Evolutionary conservation across 2,113 vertebrate genomes (phyloP).

Genomic region (Ochotona princeps): DNA sequence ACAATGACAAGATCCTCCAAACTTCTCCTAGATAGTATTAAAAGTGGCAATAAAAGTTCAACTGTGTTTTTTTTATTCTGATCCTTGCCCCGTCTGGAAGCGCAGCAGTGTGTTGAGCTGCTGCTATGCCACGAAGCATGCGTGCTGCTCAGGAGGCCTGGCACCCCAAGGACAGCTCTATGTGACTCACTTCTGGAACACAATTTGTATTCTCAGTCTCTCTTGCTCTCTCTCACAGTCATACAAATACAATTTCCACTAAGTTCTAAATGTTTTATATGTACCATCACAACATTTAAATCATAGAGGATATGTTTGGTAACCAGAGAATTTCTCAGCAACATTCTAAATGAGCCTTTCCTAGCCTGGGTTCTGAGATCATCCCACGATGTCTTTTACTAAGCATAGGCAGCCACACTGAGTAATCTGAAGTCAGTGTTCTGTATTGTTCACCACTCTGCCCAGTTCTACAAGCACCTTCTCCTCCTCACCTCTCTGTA

Average conservation of each 20-base stretch:
- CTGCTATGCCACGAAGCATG: neutral
- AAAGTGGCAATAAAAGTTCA: conserved; percentile 78
- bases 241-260: conserved; percentile 76
- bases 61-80: conserved; percentile 82
- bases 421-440: neutral
- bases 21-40: conserved; percentile 53
- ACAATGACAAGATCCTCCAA: neutral
- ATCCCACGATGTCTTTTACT: neutral
- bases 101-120: no score
- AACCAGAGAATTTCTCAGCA: conserved; percentile 54
- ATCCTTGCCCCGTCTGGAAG: neutral
- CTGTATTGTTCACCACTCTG: neutral
- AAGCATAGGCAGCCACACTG: neutral
- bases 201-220: conserved; percentile 67
- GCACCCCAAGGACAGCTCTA: conserved; percentile 81
- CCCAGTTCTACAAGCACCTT: neutral
- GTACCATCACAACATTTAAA: conserved; percentile 74
- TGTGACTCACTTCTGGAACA: conserved; percentile 78
- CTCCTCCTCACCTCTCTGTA: neutral
- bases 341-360: conserved; percentile 51
- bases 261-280: conserved; percentile 78
- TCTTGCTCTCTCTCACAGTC: no score
- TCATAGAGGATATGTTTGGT: conserved; percentile 63
- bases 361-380: conserved; percentile 50
- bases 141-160: conserved; percentile 83